Conservation (phyloP, 1,140 invertebrate species). For the Centruroides vittatus region DNA sequence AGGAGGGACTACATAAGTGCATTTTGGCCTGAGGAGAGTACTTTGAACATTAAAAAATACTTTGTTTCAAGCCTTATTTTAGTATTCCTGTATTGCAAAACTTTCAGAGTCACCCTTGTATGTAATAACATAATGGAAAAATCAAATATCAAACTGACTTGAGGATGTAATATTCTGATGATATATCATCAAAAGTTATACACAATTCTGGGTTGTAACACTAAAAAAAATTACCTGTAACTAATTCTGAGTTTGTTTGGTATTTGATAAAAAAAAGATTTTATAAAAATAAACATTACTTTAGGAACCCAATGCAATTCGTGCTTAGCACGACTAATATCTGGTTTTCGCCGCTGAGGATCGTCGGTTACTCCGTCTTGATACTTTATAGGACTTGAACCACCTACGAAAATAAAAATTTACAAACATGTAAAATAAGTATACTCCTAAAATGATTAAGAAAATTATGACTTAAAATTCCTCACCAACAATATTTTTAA, state of each 20-base stretch:
- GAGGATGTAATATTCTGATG: no score
- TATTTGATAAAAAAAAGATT: not conserved
- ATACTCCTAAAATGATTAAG: no score
- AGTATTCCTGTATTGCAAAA: no score
- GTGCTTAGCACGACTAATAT: slow-evolving; percentile 75
- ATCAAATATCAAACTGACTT: no score
- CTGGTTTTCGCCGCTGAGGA: slow-evolving; percentile 81
- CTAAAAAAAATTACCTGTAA: not conserved
- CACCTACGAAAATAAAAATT: slow-evolving; percentile 34
- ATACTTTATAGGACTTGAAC: slow-evolving; percentile 65
- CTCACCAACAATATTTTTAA: slow-evolving; percentile 50
- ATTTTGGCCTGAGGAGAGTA: no score
- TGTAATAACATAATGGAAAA: no score
- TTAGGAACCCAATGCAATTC: slow-evolving; percentile 89
- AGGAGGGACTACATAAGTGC: no score
- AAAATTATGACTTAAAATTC: not conserved
- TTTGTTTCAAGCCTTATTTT: no score
- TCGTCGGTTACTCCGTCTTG: slow-evolving; percentile 82
- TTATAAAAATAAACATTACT: slow-evolving; percentile 32
- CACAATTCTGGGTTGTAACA: not conserved
- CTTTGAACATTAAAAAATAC: no score
- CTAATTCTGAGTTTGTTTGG: not conserved
- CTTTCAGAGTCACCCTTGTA: no score
- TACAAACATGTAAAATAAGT: no score
- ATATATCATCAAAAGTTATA: not conserved